These are phyloP conservation scores for Acheta domesticus DNA, from an alignment of 2,888 invertebrate species.

Conservation along the genomic window DNA sequence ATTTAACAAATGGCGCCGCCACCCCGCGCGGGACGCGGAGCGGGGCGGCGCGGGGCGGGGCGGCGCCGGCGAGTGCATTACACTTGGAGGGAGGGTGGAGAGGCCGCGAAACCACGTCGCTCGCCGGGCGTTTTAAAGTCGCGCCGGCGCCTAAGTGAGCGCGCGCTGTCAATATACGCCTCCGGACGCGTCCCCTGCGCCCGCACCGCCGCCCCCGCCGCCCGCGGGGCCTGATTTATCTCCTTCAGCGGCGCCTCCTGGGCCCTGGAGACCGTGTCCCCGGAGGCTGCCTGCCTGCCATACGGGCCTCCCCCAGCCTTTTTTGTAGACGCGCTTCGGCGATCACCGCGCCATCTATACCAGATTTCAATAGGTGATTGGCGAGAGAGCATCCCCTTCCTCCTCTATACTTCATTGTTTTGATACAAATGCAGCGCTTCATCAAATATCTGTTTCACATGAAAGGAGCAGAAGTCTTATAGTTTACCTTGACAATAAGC, in stretches of 20 bases:
- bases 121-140: background rate
- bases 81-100: background rate
- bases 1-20: slow-evolving; percentile 25
- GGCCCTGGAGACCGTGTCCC: background rate
- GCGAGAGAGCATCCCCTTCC: too few species aligned
- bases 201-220: too few species aligned
- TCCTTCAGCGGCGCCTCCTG: too few species aligned
- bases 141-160: slow-evolving; percentile 6
- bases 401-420: too few species aligned
- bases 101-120: background rate
- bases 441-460: too few species aligned
- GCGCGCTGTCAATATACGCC: background rate
- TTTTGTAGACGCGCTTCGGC: too few species aligned
- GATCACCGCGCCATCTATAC: too few species aligned
- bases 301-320: too few species aligned
- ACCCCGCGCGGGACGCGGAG: background rate
- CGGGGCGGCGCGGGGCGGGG: background rate
- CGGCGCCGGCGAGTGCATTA: background rate
- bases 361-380: too few species aligned
- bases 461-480: too few species aligned
- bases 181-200: background rate
- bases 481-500: too few species aligned
- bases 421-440: too few species aligned
- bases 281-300: background rate
- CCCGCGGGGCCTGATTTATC: background rate